Evolutionary conservation across 2,888 invertebrate genomes (phyloP), one percentile per base, ranked within the genome.

Genomic region (Embidobia sp.): DNA sequence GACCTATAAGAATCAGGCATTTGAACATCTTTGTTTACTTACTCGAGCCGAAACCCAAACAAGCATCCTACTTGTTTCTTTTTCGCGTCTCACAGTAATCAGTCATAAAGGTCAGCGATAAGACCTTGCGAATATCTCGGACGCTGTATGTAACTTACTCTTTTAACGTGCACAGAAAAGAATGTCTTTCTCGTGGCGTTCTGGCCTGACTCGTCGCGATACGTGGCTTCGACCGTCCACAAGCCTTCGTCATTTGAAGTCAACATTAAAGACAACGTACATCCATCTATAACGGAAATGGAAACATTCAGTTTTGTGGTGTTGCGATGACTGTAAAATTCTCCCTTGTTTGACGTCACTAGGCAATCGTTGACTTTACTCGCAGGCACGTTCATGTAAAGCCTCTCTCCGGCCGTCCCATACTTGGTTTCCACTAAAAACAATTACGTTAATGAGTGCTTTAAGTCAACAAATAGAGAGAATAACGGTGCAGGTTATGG

Each of bases 141-240:
- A 22, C 22, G 22, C 22, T n/a, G n/a, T n/a, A n/a, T n/a, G 11
- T 10, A 5, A 53, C 73, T 74, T 66, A 74, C 73, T 16, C 59
- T 27, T 66, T 64, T 74, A 22, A 74, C 57, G 2, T 74, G 49
- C 6, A 72, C 31, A 10, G 27, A 29, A 10, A 55, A 72, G 3
- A 19, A 6, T 18, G 18, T 33, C n/a, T 49, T 26, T 44, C 44
- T 44, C 13, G 66, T 51, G 0, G 1, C 33, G 6, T 64, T 63
- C 3, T 4, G 10, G 8, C 35, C 49, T 6, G 6, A 5, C n/a
- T 49, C 73, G 13, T 72, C 64, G 7, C 2, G 13, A 22, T 53
- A 64, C 42, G 22, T 8, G 0, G 53, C 29, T 3, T 59, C 61
- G 27, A 74, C 53, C 3, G 26, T 49, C 74, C 74, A 74, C 2